A percentile compares a stretch with the other conserved stretches of the same genome.
Evolutionary conservation across 2,888 invertebrate genomes (phyloP).

Genomic region (Ectemnius lituratus): DNA sequence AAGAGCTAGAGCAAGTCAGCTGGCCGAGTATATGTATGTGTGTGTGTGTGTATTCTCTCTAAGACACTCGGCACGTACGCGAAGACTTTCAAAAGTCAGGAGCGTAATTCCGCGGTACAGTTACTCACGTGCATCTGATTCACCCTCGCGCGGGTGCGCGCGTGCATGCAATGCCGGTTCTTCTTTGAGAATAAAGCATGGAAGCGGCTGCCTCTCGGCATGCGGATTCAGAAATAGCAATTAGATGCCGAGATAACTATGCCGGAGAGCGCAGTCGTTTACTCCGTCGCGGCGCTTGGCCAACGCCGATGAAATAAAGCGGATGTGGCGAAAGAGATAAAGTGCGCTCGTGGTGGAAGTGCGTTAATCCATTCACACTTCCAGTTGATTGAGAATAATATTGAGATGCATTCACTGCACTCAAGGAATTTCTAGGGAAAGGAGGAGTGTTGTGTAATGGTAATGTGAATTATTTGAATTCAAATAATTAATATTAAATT

Average conservation of each 20-base stretch:
- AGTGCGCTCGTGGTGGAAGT: background rate
- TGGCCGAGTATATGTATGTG: no score
- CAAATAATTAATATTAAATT: no score
- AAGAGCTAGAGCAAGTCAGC: no score
- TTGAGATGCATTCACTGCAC: no score
- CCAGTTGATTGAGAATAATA: no score
- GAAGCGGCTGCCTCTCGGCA: constrained; percentile 28
- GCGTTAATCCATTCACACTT: no score
- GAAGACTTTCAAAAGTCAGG: constrained; percentile 6
- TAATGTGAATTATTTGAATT: no score
- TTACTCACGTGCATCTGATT: constrained; percentile 38
- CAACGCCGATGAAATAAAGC: background rate
- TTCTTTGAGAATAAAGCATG: constrained; percentile 24
- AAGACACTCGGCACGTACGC: background rate
- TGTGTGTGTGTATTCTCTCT: background rate
- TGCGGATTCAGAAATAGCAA: constrained; percentile 23
- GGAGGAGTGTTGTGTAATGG: no score
- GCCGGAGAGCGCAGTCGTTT: background rate
- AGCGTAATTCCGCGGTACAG: constrained; percentile 41
- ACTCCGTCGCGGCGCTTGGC: background rate
- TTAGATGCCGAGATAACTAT: constrained; percentile 17
- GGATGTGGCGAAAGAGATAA: background rate
- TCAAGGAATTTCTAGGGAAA: no score
- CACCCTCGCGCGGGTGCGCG: constrained; percentile 16
- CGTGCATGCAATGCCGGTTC: constrained; percentile 15